A percentile compares a stretch with the other conserved stretches of the same genome.
Evolutionary conservation across 2,888 invertebrate genomes (phyloP).

Genomic region (Chymomyza caudatula): DNA sequence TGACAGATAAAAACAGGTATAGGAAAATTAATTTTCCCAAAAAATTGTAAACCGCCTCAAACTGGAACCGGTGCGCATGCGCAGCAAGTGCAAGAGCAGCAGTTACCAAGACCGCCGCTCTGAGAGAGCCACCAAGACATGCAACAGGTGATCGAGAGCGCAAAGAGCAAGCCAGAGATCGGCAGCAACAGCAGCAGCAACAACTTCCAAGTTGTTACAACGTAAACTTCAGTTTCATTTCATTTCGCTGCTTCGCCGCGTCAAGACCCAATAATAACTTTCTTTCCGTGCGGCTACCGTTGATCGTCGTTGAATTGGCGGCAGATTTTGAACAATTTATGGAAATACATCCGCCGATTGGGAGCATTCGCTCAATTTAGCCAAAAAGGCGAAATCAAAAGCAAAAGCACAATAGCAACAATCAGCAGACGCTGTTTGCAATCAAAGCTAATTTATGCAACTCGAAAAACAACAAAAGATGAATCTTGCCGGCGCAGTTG

Average conservation of each 20-base stretch:
- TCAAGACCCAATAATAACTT: background rate
- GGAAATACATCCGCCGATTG: background rate
- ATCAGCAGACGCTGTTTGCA: conserved; percentile 11
- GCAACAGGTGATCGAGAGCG: conserved; percentile 18
- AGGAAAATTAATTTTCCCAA: conserved; percentile 53
- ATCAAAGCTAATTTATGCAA: conserved; percentile 33
- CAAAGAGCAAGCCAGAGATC: background rate
- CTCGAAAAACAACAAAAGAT: conserved; percentile 8
- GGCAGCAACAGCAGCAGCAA: background rate
- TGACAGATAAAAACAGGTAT: conserved; percentile 54
- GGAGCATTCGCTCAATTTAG: background rate
- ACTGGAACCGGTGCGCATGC: conserved; percentile 40
- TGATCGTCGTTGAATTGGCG: background rate
- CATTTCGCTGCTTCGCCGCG: conserved; percentile 16
- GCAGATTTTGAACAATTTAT: background rate
- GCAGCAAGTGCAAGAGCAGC: conserved; percentile 35
- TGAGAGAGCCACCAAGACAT: conserved; percentile 16
- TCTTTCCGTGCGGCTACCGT: conserved; percentile 3
- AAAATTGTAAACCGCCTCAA: conserved; percentile 49
- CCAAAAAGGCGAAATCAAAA: conserved; percentile 5
- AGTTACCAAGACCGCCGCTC: background rate
- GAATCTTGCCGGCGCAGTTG: background rate
- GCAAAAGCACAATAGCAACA: conserved; percentile 2
- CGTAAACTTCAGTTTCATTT: conserved; percentile 23
- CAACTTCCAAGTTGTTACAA: background rate